Conservation (phyloP, 1,140 invertebrate genomes). For the Ericerus pela region DNA sequence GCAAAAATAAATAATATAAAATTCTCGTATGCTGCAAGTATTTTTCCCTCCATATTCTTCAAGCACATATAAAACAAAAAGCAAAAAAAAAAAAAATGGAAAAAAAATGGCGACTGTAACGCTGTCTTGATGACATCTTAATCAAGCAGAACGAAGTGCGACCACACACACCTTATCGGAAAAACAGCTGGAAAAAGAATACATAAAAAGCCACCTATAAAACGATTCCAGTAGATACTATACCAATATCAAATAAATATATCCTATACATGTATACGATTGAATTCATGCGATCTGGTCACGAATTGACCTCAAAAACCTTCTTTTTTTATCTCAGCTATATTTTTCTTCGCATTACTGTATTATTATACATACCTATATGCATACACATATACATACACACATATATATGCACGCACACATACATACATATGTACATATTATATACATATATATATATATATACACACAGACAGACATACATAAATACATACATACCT, state of each 20-base stretch:
- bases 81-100: no score
- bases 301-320: slow-evolving; percentile 9
- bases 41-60: slow-evolving; percentile 1
- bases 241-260: slow-evolving; percentile 12
- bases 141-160: slow-evolving; percentile 7
- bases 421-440: not conserved
- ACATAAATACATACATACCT: no score
- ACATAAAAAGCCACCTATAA: slow-evolving; percentile 10
- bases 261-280: slow-evolving; percentile 2
- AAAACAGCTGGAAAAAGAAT: slow-evolving; percentile 10
- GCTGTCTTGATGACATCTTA: slow-evolving; percentile 11
- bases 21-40: not conserved
- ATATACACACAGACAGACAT: no score
- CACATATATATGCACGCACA: not conserved
- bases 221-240: slow-evolving; percentile 6
- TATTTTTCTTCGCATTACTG: no score
- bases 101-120: slow-evolving; percentile 10
- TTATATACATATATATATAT: not conserved
- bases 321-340: no score
- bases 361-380: no score
- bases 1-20: slow-evolving; percentile 8
- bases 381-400: not conserved
- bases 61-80: slow-evolving; percentile 5
- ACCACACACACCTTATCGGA: slow-evolving; percentile 10
- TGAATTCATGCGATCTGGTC: slow-evolving; percentile 11